Evolutionary conservation across 2,113 vertebrate species (phyloP).

Genomic region (Eira barbara): DNA sequence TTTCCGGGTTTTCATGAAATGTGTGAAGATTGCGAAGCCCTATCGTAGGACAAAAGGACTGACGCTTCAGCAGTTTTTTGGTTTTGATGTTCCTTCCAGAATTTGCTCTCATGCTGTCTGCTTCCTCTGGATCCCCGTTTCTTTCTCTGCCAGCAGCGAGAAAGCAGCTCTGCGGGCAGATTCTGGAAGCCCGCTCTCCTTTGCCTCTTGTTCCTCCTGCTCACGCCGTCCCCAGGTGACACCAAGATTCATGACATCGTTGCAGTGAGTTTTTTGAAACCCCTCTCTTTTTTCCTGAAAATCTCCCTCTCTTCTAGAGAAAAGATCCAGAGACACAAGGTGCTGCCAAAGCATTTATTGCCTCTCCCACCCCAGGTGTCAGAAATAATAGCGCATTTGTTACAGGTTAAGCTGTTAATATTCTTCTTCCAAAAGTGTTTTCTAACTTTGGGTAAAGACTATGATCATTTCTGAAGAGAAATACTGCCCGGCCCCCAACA

Average conservation of each 20-base stretch:
- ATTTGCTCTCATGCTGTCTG: neutral
- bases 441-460: slow-evolving; percentile 30
- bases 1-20: slow-evolving; percentile 52
- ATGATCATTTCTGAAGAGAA: neutral
- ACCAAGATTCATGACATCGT: neutral
- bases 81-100: slow-evolving; percentile 31
- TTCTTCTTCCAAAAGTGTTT: slow-evolving; percentile 41
- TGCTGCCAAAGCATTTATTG: slow-evolving; percentile 44
- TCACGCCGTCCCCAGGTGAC: neutral
- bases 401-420: neutral
- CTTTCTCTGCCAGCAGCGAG: neutral
- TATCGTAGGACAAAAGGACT: neutral
- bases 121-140: neutral
- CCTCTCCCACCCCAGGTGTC: neutral
- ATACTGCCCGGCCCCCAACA: neutral
- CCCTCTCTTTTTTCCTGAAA: neutral
- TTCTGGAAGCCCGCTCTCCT: neutral
- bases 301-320: neutral
- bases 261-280: neutral
- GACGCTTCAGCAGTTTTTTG: neutral
- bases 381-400: slow-evolving; percentile 35
- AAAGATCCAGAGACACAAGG: neutral
- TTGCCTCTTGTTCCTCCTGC: neutral
- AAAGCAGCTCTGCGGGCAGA: neutral
- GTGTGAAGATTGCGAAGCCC: slow-evolving; percentile 10